These are phyloP conservation scores for Falco columbarius DNA, from an alignment of 2,797 vertebrate species.

Conservation along the genomic window DNA sequence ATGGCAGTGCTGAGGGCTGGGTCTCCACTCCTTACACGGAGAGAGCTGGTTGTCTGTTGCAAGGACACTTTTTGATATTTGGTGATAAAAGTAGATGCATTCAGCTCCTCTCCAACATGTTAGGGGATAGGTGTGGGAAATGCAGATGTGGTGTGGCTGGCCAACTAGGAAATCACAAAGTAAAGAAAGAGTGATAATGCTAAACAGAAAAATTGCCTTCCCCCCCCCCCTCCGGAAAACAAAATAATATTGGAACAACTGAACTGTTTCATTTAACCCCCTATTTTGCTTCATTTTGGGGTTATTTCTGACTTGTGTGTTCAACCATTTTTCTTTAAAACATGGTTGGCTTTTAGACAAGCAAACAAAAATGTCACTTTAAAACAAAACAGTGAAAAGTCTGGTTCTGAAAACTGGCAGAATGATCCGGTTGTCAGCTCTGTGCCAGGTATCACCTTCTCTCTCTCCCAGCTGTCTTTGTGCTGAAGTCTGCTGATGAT, in stretches of 20 bases:
- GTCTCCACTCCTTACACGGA: background rate
- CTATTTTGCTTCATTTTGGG: background rate
- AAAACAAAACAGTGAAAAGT: background rate
- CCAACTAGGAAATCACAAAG: background rate
- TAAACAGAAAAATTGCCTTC: background rate
- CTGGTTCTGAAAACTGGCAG: background rate
- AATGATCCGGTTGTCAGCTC: background rate
- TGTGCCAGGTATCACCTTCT: background rate
- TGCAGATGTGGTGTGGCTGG: background rate
- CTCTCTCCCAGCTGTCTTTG: background rate
- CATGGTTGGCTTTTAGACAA: background rate
- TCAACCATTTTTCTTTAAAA: background rate
- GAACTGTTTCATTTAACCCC: background rate
- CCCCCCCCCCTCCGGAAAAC: background rate
- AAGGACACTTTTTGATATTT: background rate
- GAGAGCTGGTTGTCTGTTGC: background rate
- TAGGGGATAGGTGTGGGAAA: background rate
- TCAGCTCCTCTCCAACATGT: fast-evolving
- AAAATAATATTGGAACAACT: background rate
- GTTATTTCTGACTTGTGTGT: background rate
- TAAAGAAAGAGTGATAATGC: background rate
- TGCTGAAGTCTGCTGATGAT: background rate
- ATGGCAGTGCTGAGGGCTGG: background rate
- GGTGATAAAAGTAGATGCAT: background rate
- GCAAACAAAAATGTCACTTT: background rate